Evolutionary conservation across 2,113 vertebrate species (phyloP), one percentile per base, ranked within the genome.

Genomic region (Trematomus loennbergii): DNA sequence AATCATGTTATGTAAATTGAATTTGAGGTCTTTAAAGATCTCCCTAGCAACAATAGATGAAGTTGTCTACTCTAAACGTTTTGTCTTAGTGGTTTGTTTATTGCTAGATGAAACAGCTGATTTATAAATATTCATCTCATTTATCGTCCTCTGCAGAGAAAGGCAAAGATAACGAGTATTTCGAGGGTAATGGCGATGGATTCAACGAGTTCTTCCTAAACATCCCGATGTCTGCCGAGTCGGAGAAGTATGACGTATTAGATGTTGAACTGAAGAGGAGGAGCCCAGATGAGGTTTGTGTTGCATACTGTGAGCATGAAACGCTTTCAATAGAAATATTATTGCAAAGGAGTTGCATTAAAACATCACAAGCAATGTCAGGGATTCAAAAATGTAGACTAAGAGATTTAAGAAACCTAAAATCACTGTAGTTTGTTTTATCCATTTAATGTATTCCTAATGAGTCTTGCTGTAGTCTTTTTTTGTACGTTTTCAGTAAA

Each of bases 81-180:
- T 25, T 45, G 4, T 43, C 4, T 69, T 62, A 5, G 20, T 40
- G 20, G 16, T 3, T 43, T 72, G 25, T 45, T 60, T 18, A 48
- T 16, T 62, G 50, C 16, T 17, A 70, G 60, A 58, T 25, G 9
- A 57, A 13, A 40, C 33, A 7, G 25, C 50, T 18, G 17, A 36
- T 61, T 45, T 2, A 64, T 13, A 20, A 0, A 50, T 63, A 18
- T 40, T 2, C 6, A 10, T 78, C 15, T 33, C 25, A n/a, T 46
- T 57, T 12, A 16, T 83, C 55, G 36, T 72, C 65, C 33, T 45
- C 61, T 85, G 18, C 76, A 95, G 94, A 95, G 53, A 94, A 91
- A 90, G 69, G 89, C 71, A 97, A 94, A 83, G 97, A 98, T 13
- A 90, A 83, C 0, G 97, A 97, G 3, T n/a, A 87, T 58, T 88